phyloP scores from a whole-genome alignment of 2,888 invertebrate genomes.

The Agrilus mali region DNA sequence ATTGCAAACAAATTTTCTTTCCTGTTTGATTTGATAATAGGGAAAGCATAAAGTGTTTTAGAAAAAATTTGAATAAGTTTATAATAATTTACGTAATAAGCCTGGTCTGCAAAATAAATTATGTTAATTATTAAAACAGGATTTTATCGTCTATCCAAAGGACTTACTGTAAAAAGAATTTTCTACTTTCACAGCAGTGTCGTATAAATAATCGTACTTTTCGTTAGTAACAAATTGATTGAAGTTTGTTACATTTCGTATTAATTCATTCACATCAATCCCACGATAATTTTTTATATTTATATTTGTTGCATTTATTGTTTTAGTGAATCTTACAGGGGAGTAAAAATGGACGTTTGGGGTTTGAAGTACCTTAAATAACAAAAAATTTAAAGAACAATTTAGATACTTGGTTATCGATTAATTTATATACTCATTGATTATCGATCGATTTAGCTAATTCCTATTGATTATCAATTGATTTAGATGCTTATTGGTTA shows the following conservation, averaged over 20 bases:
- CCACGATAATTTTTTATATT: constrained; percentile 24
- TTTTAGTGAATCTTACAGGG: constrained; percentile 22
- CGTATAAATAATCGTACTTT: constrained; percentile 24
- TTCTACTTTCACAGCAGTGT: constrained; percentile 20
- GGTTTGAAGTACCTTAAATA: too few relatives aligned
- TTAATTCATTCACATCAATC: constrained; percentile 23
- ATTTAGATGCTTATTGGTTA: too few relatives aligned
- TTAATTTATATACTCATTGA: too few relatives aligned
- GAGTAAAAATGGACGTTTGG: constrained; percentile 8
- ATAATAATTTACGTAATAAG: constrained; percentile 22
- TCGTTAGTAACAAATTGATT: constrained; percentile 15
- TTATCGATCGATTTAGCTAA: too few relatives aligned
- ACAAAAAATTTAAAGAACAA: too few relatives aligned
- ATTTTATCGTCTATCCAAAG: neutral
- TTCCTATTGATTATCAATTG: too few relatives aligned
- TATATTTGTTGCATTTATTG: constrained; percentile 24
- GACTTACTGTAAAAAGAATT: constrained; percentile 25
- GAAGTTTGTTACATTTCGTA: constrained; percentile 20
- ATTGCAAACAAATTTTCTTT: constrained; percentile 3
- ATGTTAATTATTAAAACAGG: neutral
- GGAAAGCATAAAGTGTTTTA: constrained; percentile 1
- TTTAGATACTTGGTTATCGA: too few relatives aligned
- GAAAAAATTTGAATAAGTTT: constrained; percentile 16
- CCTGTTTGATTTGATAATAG: constrained; percentile 1
- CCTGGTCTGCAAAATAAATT: constrained; percentile 19